phyloP scores from a whole-genome alignment of 2,797 vertebrate species.

The Geotrypetes seraphini region DNA sequence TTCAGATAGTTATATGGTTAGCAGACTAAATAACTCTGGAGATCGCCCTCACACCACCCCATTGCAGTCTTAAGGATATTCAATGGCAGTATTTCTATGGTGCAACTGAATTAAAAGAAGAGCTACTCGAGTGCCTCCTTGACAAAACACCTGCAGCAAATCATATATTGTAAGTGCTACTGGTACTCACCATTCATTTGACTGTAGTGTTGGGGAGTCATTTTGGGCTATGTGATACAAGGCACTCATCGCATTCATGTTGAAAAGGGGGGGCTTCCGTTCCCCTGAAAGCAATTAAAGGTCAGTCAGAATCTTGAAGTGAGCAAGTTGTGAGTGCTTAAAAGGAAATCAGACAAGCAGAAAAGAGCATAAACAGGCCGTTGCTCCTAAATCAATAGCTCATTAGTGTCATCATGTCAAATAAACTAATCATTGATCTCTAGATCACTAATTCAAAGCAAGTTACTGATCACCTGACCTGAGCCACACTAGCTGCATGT shows the following conservation, averaged over 20 bases:
- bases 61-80: too few relatives aligned
- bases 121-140: too few relatives aligned
- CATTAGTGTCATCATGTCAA: constrained; percentile 7
- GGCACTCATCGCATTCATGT: constrained; percentile 99
- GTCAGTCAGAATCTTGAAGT: too few relatives aligned
- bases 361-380: constrained; percentile 7
- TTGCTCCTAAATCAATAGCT: constrained; percentile 12
- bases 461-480: constrained; percentile 11
- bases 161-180: not conserved
- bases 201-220: constrained; percentile 90
- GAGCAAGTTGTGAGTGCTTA: too few relatives aligned
- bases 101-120: too few relatives aligned
- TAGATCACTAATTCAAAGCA: constrained; percentile 13
- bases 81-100: too few relatives aligned
- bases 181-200: constrained; percentile 89
- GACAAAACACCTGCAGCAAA: too few relatives aligned
- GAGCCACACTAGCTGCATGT: too few relatives aligned
- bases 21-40: too few relatives aligned
- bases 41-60: too few relatives aligned
- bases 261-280: constrained; percentile 95
- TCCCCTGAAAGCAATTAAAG: constrained; percentile 67
- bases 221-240: constrained; percentile 99
- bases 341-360: constrained; percentile 16
- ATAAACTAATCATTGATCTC: constrained; percentile 25
- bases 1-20: too few relatives aligned